phyloP scores from a whole-genome alignment of 2,113 vertebrate genomes.

The Bubo scandiacus region DNA sequence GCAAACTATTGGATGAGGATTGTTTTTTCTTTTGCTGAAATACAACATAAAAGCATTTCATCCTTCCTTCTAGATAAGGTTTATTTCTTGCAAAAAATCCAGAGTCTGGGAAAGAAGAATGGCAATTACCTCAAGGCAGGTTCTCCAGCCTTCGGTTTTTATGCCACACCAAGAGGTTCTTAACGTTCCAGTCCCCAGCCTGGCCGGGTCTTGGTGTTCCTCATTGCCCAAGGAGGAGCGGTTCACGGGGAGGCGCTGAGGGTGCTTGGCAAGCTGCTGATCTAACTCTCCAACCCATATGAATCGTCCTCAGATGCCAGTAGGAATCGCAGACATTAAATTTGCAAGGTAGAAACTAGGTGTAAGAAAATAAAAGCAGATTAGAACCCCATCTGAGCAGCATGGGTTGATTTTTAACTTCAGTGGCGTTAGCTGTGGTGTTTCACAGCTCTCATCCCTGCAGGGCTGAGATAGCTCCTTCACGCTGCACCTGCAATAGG shows the following conservation, averaged over 20 bases:
- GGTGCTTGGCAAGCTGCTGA: no score
- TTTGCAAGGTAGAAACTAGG: neutral
- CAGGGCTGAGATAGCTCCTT: neutral
- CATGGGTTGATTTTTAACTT: neutral
- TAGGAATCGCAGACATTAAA: rapidly evolving
- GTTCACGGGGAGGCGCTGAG: rapidly evolving
- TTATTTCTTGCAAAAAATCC: neutral
- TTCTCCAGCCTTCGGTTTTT: neutral
- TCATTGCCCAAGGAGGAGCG: rapidly evolving
- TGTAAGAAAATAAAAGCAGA: neutral
- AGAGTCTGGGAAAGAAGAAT: neutral
- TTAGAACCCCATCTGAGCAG: neutral
- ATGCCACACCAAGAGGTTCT: neutral
- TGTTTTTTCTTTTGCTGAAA: neutral
- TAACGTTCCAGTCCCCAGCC: rapidly evolving
- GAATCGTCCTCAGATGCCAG: neutral
- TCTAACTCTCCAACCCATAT: rapidly evolving
- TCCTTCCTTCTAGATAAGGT: neutral
- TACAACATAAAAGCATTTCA: rapidly evolving
- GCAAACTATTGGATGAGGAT: rapidly evolving
- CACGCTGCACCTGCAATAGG: neutral
- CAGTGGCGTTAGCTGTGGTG: rapidly evolving
- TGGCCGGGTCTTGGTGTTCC: rapidly evolving
- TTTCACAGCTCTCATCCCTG: neutral
- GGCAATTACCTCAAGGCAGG: neutral